Percentiles rank a stretch among this genome's conserved stretches.
These are phyloP conservation scores for Diplolepis rosae DNA, from an alignment of 2,888 invertebrate species.

Conservation along the genomic window DNA sequence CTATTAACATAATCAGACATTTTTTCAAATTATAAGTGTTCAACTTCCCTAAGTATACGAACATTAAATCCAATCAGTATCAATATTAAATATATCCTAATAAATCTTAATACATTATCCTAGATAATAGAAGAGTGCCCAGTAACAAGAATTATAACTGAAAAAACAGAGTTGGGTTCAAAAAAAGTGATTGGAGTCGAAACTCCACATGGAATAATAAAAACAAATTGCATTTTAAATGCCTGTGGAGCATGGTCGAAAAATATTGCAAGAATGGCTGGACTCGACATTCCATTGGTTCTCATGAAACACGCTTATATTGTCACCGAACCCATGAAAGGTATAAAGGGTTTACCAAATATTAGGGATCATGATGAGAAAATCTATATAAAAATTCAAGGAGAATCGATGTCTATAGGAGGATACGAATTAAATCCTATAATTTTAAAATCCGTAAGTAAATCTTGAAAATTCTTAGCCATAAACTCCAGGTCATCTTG, in stretches of 20 bases:
- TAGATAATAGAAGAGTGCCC: constrained; percentile 86
- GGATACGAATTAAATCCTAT: constrained; percentile 92
- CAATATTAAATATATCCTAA: too few relatives aligned
- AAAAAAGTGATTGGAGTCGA: constrained; percentile 84
- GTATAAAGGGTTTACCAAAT: constrained; percentile 85
- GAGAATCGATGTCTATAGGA: constrained; percentile 88
- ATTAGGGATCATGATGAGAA: constrained; percentile 90
- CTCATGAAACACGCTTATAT: constrained; percentile 94
- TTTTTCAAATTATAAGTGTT: not conserved
- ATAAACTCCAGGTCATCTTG: too few relatives aligned
- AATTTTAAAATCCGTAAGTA: constrained; percentile 81
- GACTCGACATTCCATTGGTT: constrained; percentile 82
- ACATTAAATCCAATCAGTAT: too few relatives aligned
- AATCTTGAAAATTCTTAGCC: not conserved
- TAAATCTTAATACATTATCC: constrained; percentile 47
- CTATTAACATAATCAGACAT: not conserved
- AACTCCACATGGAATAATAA: constrained; percentile 84
- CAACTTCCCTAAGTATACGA: not conserved
- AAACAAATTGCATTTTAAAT: constrained; percentile 86
- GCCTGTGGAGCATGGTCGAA: constrained; percentile 90
- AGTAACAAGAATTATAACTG: constrained; percentile 82
- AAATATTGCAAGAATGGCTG: constrained; percentile 81
- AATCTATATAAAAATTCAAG: constrained; percentile 88
- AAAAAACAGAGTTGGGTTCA: constrained; percentile 78
- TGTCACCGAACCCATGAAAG: constrained; percentile 85